phyloP scores from a whole-genome alignment of 2,888 invertebrate species.

The Diadegma fenestrale region DNA sequence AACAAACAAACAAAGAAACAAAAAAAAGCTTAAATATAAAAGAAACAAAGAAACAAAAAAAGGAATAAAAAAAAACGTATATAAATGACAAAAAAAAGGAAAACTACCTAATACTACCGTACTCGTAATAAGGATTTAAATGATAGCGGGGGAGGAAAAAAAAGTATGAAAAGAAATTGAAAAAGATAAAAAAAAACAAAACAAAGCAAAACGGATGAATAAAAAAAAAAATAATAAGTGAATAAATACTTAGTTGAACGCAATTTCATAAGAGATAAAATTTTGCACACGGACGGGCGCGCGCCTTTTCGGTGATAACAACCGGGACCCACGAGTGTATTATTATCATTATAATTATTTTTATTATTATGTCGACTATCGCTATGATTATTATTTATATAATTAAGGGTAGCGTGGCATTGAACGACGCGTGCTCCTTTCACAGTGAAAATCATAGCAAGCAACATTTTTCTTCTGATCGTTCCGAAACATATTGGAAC shows the following conservation, averaged over 20 bases:
- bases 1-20: constrained; percentile 84
- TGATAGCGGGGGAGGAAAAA: constrained; percentile 65
- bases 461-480: constrained; percentile 70
- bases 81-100: constrained; percentile 74
- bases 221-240: constrained; percentile 74
- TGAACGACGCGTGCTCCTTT: constrained; percentile 46
- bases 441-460: constrained; percentile 51
- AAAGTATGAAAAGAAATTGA: constrained; percentile 26
- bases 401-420: constrained; percentile 61
- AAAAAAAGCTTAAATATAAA: constrained; percentile 79
- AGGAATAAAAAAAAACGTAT: constrained; percentile 76
- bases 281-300: constrained; percentile 52
- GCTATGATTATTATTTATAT: constrained; percentile 38
- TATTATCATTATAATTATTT: constrained; percentile 32
- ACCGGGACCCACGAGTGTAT: constrained; percentile 51
- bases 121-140: constrained; percentile 81
- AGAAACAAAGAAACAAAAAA: constrained; percentile 73
- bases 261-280: constrained; percentile 69
- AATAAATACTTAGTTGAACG: constrained; percentile 84
- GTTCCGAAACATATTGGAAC: not conserved
- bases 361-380: constrained; percentile 18
- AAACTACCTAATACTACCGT: constrained; percentile 76
- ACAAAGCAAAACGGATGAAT: constrained; percentile 58
- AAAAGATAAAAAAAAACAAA: constrained; percentile 11
- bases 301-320: constrained; percentile 55